phyloP scores from a whole-genome alignment of 2,113 vertebrate genomes.

The Hirundichthys speculiger region DNA sequence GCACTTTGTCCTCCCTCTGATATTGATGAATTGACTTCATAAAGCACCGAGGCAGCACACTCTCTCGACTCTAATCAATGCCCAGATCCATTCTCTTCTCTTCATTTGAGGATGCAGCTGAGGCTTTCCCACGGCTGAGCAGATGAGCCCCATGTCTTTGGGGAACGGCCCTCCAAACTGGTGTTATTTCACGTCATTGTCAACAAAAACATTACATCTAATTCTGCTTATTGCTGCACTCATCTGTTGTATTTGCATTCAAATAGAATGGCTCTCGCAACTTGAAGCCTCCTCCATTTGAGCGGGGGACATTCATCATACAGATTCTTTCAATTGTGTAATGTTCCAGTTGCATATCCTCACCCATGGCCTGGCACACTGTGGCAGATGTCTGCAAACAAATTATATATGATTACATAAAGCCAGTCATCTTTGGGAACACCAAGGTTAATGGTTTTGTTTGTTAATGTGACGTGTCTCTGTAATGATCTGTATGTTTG shows the following conservation, averaged over 20 bases:
- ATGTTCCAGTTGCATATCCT: conserved; percentile 57
- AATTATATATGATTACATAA: conserved; percentile 59
- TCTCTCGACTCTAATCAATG: conserved; percentile 76
- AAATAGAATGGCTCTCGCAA: conserved; percentile 20
- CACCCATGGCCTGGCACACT: conserved; percentile 28
- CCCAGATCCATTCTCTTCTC: conserved; percentile 68
- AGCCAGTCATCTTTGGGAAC: conserved; percentile 33
- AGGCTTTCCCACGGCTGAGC: conserved; percentile 35
- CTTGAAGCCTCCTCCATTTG: conserved; percentile 40
- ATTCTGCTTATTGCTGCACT: neutral
- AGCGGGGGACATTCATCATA: conserved; percentile 38
- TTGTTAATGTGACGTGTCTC: conserved; percentile 50
- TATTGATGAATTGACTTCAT: conserved; percentile 82
- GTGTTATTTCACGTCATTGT: too few relatives aligned
- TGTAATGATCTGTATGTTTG: conserved; percentile 30
- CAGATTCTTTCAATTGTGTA: conserved; percentile 63
- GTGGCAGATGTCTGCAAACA: too few relatives aligned
- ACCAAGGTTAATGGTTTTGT: conserved; percentile 70
- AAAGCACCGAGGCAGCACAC: conserved; percentile 75
- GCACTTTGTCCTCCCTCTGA: conserved; percentile 44
- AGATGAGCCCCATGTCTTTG: conserved; percentile 53
- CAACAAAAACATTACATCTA: conserved; percentile 36
- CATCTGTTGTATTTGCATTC: conserved; percentile 34
- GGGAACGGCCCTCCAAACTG: conserved; percentile 64
- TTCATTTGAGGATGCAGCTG: conserved; percentile 61